Evolutionary conservation across 92 coral and sea anemone species (phyloP), one percentile per base, ranked within the genome.

Genomic region (Epizoanthus stellaris): DNA sequence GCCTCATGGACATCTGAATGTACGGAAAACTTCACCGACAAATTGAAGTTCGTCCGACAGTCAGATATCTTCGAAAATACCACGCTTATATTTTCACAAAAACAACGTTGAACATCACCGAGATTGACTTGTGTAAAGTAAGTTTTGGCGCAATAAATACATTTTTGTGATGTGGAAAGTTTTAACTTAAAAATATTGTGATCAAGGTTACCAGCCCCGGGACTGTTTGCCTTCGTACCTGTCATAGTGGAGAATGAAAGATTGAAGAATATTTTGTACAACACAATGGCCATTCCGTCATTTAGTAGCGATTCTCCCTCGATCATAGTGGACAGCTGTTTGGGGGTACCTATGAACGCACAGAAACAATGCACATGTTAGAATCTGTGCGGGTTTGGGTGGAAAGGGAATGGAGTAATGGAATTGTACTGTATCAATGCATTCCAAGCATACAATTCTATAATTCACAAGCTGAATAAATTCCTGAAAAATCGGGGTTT

Each of bases 231-330:
- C 15, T 54, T 58, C 89, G 73, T 70, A 97, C 99, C 95, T 70
- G 99, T 94, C 99, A 97, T 94, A 11, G 97, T 87, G 15, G 91
- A 89, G 82, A 97, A 97, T 6, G 99, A 90, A 77, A 97, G 91
- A 86, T 94, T 97, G 85, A 87, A 97, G 83, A 97, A 97, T 36
- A 97, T 97, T 91, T 97, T 97, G 90, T 97, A 97, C 88, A 97
- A 66, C 19, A 97, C 99, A 74, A 97, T 97, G 4, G 99, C 99
- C 99, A 97, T 97, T 21, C 99, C 99, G 83, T 97, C 99, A 77
- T 97, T 97, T 63, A 97, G 81, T 14, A 97, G 70, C 1, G 99
- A 97, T 82, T 97, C 99, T 36, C 99, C 99, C 73, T 97, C 99
- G 19, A 97, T 97, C 83, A 97, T 97, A 6, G 99, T 97, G 52